Percentiles rank a stretch among this genome's conserved stretches.
These are phyloP conservation scores for Cydia pomonella DNA, from an alignment of 1,140 invertebrate species.

Conservation along the genomic window DNA sequence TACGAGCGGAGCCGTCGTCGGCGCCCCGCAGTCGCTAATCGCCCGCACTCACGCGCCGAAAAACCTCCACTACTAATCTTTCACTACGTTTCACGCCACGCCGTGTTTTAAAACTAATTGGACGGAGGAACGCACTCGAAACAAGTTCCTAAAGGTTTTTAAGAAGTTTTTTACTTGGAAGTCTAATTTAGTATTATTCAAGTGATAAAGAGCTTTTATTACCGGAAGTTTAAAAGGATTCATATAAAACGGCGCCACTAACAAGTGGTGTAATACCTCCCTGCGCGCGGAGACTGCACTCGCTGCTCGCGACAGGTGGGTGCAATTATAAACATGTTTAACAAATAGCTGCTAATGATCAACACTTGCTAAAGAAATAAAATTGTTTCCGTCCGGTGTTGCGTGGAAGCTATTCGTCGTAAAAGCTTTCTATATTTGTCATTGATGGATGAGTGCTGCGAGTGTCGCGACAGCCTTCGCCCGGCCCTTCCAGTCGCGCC, in stretches of 20 bases:
- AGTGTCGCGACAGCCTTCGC: background rate
- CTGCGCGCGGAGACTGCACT: conserved; percentile 4
- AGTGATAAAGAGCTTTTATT: background rate
- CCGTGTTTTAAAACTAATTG: background rate
- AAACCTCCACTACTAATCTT: background rate
- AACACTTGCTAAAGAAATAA: background rate
- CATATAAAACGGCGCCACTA: background rate
- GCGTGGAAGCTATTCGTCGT: background rate
- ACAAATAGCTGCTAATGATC: background rate
- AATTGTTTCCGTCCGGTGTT: background rate
- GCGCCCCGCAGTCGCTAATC: conserved; percentile 39
- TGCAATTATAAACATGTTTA: background rate
- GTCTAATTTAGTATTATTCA: background rate
- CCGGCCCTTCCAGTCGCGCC: background rate
- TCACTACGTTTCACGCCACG: background rate
- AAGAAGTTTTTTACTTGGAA: background rate
- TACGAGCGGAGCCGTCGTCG: conserved; percentile 34
- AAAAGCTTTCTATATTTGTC: conserved; percentile 21
- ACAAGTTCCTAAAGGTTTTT: conserved; percentile 17
- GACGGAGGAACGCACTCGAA: background rate
- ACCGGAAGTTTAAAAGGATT: conserved; percentile 6
- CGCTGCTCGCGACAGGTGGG: conserved; percentile 29
- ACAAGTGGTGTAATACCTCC: conserved; percentile 13
- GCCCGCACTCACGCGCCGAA: conserved; percentile 11
- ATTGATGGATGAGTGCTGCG: conserved; percentile 10